A percentile compares a stretch with the other conserved stretches of the same genome.
Conservation (phyloP, 2,113 vertebrate genomes). For the Catharus fuscescens region DNA sequence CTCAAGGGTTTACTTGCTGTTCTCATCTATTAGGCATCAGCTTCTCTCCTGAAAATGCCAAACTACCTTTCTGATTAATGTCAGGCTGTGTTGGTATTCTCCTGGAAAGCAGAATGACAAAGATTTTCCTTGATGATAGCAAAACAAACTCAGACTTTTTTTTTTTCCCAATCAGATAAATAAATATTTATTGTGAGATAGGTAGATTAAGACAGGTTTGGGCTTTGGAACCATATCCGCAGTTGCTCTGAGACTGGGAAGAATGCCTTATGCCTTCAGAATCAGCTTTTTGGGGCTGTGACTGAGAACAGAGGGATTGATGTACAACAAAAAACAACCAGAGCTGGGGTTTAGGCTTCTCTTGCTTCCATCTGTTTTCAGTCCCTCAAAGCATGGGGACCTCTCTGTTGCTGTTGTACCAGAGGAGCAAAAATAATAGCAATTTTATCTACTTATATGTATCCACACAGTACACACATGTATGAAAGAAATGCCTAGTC, state of each 20-base stretch:
- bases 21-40: not conserved
- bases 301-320: accelerated
- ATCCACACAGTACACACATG: not conserved
- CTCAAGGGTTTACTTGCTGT: not conserved
- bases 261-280: not conserved
- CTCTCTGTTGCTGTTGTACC: not conserved
- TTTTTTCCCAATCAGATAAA: not conserved
- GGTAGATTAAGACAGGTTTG: not conserved
- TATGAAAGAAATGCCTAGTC: not conserved
- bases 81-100: not conserved
- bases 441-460: not conserved
- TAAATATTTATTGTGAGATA: not conserved
- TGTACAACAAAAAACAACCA: not conserved
- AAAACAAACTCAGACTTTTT: not conserved
- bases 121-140: not conserved
- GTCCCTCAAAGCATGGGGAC: not conserved
- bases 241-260: not conserved
- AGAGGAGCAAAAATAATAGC: not conserved
- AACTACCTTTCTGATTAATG: not conserved
- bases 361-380: not conserved
- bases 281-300: not conserved
- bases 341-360: not conserved
- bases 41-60: not conserved
- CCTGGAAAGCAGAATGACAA: not conserved
- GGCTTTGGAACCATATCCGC: not conserved